Percentiles rank a stretch among this genome's conserved stretches.
phyloP scores from a whole-genome alignment of 2,797 vertebrate species.

The Darevskia nairensis region DNA sequence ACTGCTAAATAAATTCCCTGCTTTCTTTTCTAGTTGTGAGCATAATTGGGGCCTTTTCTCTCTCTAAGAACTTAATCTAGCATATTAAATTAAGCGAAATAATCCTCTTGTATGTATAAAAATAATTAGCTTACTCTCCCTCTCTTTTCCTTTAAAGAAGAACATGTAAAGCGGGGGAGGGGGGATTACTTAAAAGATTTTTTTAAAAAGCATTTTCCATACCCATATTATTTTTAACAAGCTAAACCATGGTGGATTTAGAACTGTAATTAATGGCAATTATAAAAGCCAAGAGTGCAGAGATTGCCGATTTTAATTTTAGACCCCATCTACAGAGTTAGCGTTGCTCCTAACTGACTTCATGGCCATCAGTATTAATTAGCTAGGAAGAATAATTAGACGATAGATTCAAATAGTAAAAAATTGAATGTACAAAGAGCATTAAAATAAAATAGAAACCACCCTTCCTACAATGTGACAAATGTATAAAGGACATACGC shows the following conservation, averaged over 20 bases:
- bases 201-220: slow-evolving; percentile 41
- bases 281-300: slow-evolving; percentile 48
- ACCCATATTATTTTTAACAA: slow-evolving; percentile 70
- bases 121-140: slow-evolving; percentile 67
- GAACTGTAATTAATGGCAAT: slow-evolving; percentile 55
- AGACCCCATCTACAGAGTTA: slow-evolving; percentile 52
- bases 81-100: slow-evolving; percentile 65
- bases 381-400: slow-evolving; percentile 48
- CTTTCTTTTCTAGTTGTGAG: slow-evolving; percentile 15
- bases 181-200: slow-evolving; percentile 44
- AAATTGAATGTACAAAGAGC: neutral
- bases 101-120: slow-evolving; percentile 64
- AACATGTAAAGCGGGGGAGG: slow-evolving; percentile 56
- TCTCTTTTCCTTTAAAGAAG: slow-evolving; percentile 38
- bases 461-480: neutral
- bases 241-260: slow-evolving; percentile 65
- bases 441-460: neutral
- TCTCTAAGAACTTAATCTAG: slow-evolving; percentile 44
- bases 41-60: neutral
- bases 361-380: slow-evolving; percentile 47
- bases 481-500: neutral
- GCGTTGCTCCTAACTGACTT: slow-evolving; percentile 43
- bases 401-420: slow-evolving; percentile 17
- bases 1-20: slow-evolving; percentile 12
- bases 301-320: slow-evolving; percentile 67